Base-by-base conservation (phyloP, 2,113 vertebrate species). In the Cinclus cinclus region DNA sequence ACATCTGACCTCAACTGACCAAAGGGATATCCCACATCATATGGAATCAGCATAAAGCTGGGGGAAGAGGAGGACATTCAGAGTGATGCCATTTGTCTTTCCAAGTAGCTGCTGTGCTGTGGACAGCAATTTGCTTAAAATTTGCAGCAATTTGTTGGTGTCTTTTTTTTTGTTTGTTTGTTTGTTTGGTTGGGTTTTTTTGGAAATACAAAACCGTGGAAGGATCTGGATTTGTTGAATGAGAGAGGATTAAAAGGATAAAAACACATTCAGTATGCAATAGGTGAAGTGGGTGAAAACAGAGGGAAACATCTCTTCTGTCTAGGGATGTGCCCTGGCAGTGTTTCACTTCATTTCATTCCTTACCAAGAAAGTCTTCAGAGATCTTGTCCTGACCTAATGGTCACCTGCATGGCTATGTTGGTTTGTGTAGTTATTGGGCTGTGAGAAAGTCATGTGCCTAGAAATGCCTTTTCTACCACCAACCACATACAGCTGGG, bases 401-500 rank as follows among this genome's bases (percentile, higher is more conserved):
- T n/a, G 3, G 28, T 63, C 31, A 25, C 9, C 67, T 25, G 5
- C 21, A 59, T 37, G 25, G 46, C 56, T 42, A 11, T 1, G 1
- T 11, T 71, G 19, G 13, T 65, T 78, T 78, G 6, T 70, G 35
- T 18, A 41, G 7, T 56, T 65, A 33, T 3, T 41, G 33, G 18
- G 11, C 33, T 17, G 5, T 19, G 41, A 89, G 49, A 41, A 73
- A 74, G 11, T 17, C 0, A 0, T 10, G 6, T 62, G 15, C 42
- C 35, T 49, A 62, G 59, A 84, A 94, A 53, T 41, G 5, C 2
- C 9, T 81, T 63, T 81, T 74, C 78, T 91, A 44, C 15, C 11
- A 81, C 13, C n/a, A 33, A 0, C 3, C 12, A 41, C 8, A 41
- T 24, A 46, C 18, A 13, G 10, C 10, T 46, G 14, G 1, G 4